Conservation (phyloP, 2,888 invertebrate genomes). For the Trichopoda pennipes region DNA sequence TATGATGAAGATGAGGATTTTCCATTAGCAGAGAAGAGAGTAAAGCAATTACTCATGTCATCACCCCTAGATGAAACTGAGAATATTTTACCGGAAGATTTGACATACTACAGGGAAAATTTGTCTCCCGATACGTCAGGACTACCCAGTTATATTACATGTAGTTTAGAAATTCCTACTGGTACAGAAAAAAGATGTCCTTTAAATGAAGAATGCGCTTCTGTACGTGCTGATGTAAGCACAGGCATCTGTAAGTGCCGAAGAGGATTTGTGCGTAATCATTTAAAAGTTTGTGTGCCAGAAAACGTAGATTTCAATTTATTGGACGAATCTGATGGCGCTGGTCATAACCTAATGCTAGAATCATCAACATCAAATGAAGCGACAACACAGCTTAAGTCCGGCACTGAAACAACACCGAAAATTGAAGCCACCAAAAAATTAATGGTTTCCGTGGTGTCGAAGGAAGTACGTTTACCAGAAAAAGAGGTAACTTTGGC, state of each 20-base stretch:
- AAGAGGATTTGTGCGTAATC: conserved; percentile 83
- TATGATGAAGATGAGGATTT: conserved; percentile 78
- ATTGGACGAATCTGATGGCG: conserved; percentile 66
- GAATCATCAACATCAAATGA: conserved; percentile 62
- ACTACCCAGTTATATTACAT: conserved; percentile 82
- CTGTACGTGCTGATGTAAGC: conserved; percentile 82
- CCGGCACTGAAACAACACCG: conserved; percentile 71
- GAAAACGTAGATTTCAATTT: conserved; percentile 73
- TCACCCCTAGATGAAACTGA: conserved; percentile 77
- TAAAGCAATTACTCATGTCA: conserved; percentile 76
- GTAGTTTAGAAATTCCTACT: conserved; percentile 82
- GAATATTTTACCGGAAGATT: conserved; percentile 81
- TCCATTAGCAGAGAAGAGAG: conserved; percentile 77
- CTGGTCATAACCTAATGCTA: conserved; percentile 70
- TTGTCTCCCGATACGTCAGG: conserved; percentile 31
- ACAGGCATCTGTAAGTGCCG: conserved; percentile 88
- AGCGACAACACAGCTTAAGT: conserved; percentile 46
- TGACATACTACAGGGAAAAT: conserved; percentile 63
- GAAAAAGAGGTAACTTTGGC: conserved; percentile 91
- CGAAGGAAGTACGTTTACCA: conserved; percentile 90
- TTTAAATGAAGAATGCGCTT: conserved; percentile 87
- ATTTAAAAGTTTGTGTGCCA: conserved; percentile 79
- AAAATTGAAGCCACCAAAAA: conserved; percentile 83
- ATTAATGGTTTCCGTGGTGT: conserved; percentile 87
- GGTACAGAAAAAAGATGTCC: conserved; percentile 82